Evolutionary conservation across 2,113 vertebrate genomes (phyloP).

Genomic region (Eurypyga helias): DNA sequence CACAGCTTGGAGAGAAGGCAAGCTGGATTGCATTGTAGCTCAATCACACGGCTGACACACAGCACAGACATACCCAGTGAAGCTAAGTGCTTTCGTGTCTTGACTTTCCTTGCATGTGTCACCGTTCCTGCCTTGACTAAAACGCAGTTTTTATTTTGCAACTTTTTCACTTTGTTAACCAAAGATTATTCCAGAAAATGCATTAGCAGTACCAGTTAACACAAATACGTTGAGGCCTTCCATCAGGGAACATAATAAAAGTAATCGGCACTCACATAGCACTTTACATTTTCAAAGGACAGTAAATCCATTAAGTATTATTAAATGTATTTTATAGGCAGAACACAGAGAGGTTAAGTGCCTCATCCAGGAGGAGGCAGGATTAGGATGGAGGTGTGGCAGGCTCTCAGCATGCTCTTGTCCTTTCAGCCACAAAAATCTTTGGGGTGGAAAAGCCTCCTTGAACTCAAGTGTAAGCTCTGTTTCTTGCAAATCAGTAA

Average conservation of each 20-base stretch:
- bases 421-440: background rate
- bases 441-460: background rate
- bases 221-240: constrained; percentile 14
- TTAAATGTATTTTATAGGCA: constrained; percentile 57
- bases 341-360: constrained; percentile 37
- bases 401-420: background rate
- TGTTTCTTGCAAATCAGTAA: background rate
- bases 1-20: background rate
- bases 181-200: constrained; percentile 50
- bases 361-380: constrained; percentile 7
- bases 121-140: background rate
- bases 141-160: background rate
- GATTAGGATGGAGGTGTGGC: constrained; percentile 4
- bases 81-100: background rate
- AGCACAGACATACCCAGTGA: fast-evolving
- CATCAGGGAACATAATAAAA: constrained; percentile 53
- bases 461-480: background rate
- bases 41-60: background rate
- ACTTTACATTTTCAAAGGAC: constrained; percentile 49
- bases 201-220: constrained; percentile 57
- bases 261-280: constrained; percentile 44
- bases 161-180: background rate
- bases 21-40: background rate
- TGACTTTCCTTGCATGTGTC: background rate
- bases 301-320: constrained; percentile 61